Evolutionary conservation across 2,888 invertebrate genomes (phyloP).

Genomic region (Tetramorium bicarinatum): DNA sequence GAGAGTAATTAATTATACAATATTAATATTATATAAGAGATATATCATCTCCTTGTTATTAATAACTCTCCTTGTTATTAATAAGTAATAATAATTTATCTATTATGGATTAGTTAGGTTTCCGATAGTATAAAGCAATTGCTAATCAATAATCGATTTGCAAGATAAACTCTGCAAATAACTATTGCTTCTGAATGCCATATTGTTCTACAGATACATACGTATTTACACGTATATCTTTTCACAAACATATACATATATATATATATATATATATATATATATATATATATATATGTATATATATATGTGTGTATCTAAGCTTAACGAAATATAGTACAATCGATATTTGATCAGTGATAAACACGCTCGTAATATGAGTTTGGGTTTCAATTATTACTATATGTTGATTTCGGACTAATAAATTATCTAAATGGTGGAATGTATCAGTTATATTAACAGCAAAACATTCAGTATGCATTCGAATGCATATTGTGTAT

Average conservation of each 20-base stretch:
- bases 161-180: constrained; percentile 22
- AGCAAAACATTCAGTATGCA: not conserved
- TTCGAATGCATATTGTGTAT: not conserved
- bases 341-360: constrained; percentile 40
- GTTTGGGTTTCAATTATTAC: constrained; percentile 32
- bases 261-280: too few relatives aligned
- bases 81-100: too few relatives aligned
- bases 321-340: constrained; percentile 27
- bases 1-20: not conserved
- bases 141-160: constrained; percentile 4
- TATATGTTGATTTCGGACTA: not conserved
- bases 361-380: constrained; percentile 12
- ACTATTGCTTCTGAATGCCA: not conserved
- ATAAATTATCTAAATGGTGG: not conserved
- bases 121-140: not conserved
- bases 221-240: not conserved
- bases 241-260: not conserved
- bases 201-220: not conserved
- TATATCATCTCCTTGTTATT: too few relatives aligned
- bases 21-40: not conserved
- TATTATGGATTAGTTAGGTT: not conserved
- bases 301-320: too few relatives aligned
- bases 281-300: too few relatives aligned
- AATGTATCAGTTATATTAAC: constrained; percentile 1
- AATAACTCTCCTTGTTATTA: too few relatives aligned